phyloP scores from a whole-genome alignment of 2,888 invertebrate genomes.

The Cheilosia variabilis region DNA sequence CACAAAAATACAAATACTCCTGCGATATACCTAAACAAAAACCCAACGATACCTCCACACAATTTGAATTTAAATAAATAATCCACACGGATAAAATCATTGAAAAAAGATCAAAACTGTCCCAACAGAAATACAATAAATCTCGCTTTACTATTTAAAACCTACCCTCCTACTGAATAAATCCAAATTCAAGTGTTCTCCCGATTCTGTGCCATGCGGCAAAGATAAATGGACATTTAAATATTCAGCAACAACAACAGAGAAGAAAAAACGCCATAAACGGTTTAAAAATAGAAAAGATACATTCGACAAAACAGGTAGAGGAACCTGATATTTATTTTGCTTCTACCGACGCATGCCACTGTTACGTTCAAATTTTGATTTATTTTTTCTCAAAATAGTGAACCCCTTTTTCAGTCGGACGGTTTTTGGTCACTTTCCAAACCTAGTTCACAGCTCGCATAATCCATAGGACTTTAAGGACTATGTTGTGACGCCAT shows the following conservation, averaged over 20 bases:
- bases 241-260: background rate
- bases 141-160: background rate
- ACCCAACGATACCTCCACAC: too few species aligned
- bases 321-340: slow-evolving; percentile 4
- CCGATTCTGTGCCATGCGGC: background rate
- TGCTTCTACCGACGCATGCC: slow-evolving; percentile 1
- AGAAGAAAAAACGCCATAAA: background rate
- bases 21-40: too few species aligned
- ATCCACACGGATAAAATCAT: too few species aligned
- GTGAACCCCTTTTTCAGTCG: background rate
- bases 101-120: too few species aligned
- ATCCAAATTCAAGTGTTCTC: background rate
- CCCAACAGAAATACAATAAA: slow-evolving; percentile 6
- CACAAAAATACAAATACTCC: too few species aligned
- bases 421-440: background rate
- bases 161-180: background rate
- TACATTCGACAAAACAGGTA: slow-evolving; percentile 38
- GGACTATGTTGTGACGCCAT: too few species aligned
- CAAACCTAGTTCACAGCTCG: too few species aligned
- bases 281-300: slow-evolving; percentile 21
- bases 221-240: slow-evolving; percentile 9
- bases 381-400: background rate
- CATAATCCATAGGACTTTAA: too few species aligned
- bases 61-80: too few species aligned
- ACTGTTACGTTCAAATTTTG: background rate